Evolutionary conservation across 2,113 vertebrate species (phyloP), one percentile per base, ranked within the genome.

Genomic region (Grammomys dolichurus): DNA sequence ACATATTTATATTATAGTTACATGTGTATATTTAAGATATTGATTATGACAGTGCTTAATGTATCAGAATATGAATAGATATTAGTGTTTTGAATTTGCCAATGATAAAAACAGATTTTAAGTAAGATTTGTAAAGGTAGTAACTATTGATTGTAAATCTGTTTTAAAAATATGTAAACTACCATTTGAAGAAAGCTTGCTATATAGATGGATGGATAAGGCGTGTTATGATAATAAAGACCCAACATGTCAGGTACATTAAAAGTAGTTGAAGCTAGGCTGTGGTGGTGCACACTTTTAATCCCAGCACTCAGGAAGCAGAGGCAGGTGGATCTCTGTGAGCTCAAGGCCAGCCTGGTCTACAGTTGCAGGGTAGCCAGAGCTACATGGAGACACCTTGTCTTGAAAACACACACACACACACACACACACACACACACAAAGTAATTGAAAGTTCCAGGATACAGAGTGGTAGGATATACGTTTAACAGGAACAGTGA

Each of bases 61-160:
- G 8, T 90, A 51, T 73, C 54, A 58, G 56, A 81, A 46, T 69
- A 77, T 43, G 10, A 95, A 51, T 33, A 89, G 14, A 63, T 78
- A 31, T 56, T 81, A 90, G 26, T 14, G 81, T 97, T 96, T 96
- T 95, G 3, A 46, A 73, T 78, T 67, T 91, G 31, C 82, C 19
- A 19, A 14, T 6, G 14, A 72, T 67, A 84, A 60, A 96, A 54
- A 72, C 88, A 28, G 7, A 93, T 96, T 94, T 97, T 85, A 40
- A 85, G 48, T 76, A 81, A 69, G 28, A 65, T 78, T 16, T 92
- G 1, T 73, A 75, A 93, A 93, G 24, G 58, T 70, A 56, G 28
- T 91, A 93, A 93, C 73, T 80, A 40, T 33, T 7, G 43, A 80
- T 94, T 87, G 20, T 72, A 90, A 97, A 85, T 72, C 19, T 69